A percentile compares a stretch with the other conserved stretches of the same genome.
These are phyloP conservation scores for Ageneiosus marmoratus DNA, from an alignment of 2,113 vertebrate species.

Conservation along the genomic window DNA sequence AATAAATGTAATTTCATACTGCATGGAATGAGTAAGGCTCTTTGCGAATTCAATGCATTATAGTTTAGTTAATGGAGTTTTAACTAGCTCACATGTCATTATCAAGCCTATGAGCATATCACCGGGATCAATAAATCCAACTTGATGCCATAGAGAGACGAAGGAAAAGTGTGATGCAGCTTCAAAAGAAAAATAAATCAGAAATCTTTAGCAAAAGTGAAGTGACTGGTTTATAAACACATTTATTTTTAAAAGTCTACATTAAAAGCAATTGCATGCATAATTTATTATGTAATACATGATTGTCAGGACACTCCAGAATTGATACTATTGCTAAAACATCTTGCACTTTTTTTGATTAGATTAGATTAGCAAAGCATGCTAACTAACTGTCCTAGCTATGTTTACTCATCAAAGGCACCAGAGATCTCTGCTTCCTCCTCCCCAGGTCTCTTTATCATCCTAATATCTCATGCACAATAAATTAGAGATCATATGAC, in stretches of 20 bases:
- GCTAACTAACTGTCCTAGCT: too few relatives aligned
- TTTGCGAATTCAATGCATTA: constrained; percentile 11
- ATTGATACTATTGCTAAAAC: too few relatives aligned
- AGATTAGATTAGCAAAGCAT: too few relatives aligned
- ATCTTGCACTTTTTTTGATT: too few relatives aligned
- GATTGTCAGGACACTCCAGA: neutral
- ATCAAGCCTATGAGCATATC: constrained; percentile 10
- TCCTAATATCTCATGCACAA: too few relatives aligned
- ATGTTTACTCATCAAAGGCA: too few relatives aligned
- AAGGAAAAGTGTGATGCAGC: neutral
- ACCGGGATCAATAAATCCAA: constrained; percentile 13
- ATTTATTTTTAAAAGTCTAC: neutral
- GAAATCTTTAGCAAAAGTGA: neutral
- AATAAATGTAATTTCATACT: constrained; percentile 19
- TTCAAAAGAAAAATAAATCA: neutral
- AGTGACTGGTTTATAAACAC: neutral
- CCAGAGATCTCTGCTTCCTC: too few relatives aligned
- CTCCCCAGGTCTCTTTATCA: too few relatives aligned
- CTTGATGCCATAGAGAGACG: neutral
- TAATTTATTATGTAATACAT: neutral
- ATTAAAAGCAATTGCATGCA: neutral
- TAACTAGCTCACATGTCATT: constrained; percentile 30
- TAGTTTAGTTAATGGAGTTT: constrained; percentile 19
- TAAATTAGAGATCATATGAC: too few relatives aligned
- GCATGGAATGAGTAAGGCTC: neutral